A percentile compares a stretch with the other conserved stretches of the same genome.
Evolutionary conservation across 2,113 vertebrate genomes (phyloP).

Genomic region (Nansenia antarctica): DNA sequence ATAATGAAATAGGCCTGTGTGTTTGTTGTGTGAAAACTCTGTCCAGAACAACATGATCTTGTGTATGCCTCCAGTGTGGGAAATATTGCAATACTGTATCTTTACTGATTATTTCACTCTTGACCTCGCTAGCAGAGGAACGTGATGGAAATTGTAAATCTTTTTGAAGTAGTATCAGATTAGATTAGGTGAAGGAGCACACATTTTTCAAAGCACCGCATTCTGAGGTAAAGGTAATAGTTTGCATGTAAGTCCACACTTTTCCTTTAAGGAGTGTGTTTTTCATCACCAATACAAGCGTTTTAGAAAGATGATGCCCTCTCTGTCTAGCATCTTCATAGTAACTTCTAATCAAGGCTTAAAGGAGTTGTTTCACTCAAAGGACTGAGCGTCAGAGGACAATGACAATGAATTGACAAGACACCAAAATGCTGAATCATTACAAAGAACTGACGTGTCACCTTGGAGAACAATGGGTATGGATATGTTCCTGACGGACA

Average conservation of each 20-base stretch:
- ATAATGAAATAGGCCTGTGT: conserved; percentile 59
- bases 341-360: background rate
- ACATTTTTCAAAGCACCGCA: background rate
- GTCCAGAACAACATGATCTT: background rate
- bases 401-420: background rate
- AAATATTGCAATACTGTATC: conserved; percentile 24
- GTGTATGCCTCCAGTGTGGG: background rate
- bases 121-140: conserved; percentile 36
- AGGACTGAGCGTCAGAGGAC: too few species aligned
- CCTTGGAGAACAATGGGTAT: background rate
- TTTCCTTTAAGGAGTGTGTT: background rate
- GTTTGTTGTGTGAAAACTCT: conserved; percentile 47
- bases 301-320: background rate
- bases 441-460: background rate
- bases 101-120: conserved; percentile 16
- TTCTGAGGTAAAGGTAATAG: background rate
- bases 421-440: background rate
- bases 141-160: conserved; percentile 32
- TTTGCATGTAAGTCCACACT: background rate
- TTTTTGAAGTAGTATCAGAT: background rate
- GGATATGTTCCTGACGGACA: too few species aligned
- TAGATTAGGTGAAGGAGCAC: background rate
- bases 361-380: background rate
- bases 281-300: background rate
- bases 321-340: background rate